Evolutionary conservation across 2,113 vertebrate genomes (phyloP), one percentile per base, ranked within the genome.

Genomic region (Naja naja): DNA sequence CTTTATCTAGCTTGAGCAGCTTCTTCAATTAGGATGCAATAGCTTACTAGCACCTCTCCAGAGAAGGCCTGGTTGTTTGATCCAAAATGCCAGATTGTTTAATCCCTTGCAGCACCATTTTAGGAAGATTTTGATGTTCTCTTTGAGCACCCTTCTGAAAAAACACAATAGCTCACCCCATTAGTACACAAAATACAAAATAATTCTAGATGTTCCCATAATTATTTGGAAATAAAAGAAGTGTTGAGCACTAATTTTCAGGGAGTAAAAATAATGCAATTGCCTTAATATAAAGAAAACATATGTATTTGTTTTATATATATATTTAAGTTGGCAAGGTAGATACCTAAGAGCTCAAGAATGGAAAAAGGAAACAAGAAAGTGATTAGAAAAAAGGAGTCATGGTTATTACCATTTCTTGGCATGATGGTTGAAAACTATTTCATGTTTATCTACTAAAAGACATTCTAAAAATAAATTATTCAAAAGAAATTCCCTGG

Each of bases 401-500:
- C 54, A 90, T n/a, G 58, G 34, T 16, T 34, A n/a, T 56, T 22
- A 20, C 53, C 58, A 23, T 30, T 74, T 74, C 12, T 86, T 58
- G 54, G 88, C 54, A 90, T 53, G 43, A 90, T 22, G 23, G 43
- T 45, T 93, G 88, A 60, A 45, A 86, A 81, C 45, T 30, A 43
- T 86, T 58, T 90, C 88, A 60, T 60, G 43, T 81, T 85, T 60
- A 85, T 85, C 88, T 52, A 90, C 22, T 52, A 64, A 93, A 60
- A 86, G 45, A 64, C 49, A 30, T 11, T 49, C 23, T 64, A 55
- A 34, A 86, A 85, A 85, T 58, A 58, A 89, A 89, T 92, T 89
- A 92, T 89, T 93, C 64, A 45, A 85, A 93, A 93, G 30, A 93
- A 90, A 53, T 45, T 54, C 39, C 14, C 52, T 60, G 39, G 20